Percentiles rank a stretch among this genome's conserved stretches.
Conservation (phyloP, 2,113 vertebrate species). For the Mastomys coucha region DNA sequence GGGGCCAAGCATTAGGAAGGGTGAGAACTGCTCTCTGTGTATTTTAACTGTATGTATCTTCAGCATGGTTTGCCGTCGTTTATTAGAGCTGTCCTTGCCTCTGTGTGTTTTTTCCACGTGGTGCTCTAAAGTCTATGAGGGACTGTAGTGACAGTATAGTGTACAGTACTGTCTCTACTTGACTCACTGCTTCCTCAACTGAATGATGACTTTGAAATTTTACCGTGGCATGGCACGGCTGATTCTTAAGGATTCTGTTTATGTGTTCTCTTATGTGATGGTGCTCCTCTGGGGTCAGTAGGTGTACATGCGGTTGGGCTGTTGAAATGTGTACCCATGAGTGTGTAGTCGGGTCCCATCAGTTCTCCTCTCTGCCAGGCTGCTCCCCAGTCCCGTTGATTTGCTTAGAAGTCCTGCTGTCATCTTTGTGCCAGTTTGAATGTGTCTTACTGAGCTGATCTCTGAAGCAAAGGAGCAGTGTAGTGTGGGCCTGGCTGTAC, state of each 20-base stretch:
- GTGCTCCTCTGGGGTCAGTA: not conserved
- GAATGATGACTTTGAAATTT: not conserved
- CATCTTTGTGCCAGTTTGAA: not conserved
- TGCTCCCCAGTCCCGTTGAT: not conserved
- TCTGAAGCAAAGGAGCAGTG: not conserved
- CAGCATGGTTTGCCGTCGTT: not conserved
- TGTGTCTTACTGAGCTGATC: not conserved
- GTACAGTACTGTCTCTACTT: not conserved
- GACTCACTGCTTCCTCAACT: not conserved
- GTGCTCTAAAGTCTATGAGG: not conserved
- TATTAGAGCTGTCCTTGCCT: not conserved
- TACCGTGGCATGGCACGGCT: not conserved
- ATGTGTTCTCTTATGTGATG: not conserved
- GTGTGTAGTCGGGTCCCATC: not conserved
- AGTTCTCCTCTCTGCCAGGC: not conserved
- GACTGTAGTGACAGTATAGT: not conserved
- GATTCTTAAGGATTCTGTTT: not conserved
- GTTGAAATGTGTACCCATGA: not conserved
- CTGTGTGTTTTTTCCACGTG: not conserved
- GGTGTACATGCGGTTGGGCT: not conserved
- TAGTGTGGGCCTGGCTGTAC: not conserved
- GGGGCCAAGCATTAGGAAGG: not conserved
- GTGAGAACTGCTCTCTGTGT: not conserved
- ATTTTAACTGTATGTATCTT: not conserved
- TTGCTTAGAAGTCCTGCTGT: not conserved